Base-by-base conservation (phyloP, 2,888 invertebrate genomes). In the Synanthedon formicaeformis region DNA sequence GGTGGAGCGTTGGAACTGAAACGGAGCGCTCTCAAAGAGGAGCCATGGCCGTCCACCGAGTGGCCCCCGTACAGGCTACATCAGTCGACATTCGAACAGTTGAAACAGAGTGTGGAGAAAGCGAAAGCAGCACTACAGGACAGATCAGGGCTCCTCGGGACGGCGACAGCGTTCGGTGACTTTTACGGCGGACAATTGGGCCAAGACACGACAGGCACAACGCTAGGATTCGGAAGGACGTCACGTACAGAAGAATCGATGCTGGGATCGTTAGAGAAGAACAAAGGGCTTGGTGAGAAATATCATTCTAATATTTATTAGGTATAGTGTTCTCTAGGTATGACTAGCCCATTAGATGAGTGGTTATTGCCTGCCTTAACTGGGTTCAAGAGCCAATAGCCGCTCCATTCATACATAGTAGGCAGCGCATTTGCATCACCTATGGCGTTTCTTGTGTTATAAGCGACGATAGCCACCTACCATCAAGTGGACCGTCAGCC, bases 71-170 rank as follows among this genome's bases (percentile, higher is more conserved):
- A 96, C 78, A 91, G 96, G 50, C 92, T 95, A 56, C 93, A 93
- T 73, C 94, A 94, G 66, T 94, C 94, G 59, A 96, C 96, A 11
- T 96, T 96, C 87, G 95, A 96, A 70, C 95, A 96, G 74, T 84
- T 96, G 57, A 96, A 96, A 68, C 96, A 96, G 75, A 95, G 95
- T 69, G 95, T 96, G 49, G 96, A 96, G 73, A 96, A 96, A 72
- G 96, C 96, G 49, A 96, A 96, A 73, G 95, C 95, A 1, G 96
- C 95, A 0, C 84, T 96, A 50, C 93, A 93, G 75, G 93, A 93
- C 75, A 63, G 87, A 12, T 92, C 91, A 41, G 90, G 92, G 11
- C 90, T 93, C 61, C 86, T 93, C 57, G 92, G 93, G 0, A 89
- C 92, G 12, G 90, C 92, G 51, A 93, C 92, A 57, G 93, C 93